Conservation (phyloP, 2,113 vertebrate species). For the Neotragus moschatus region DNA sequence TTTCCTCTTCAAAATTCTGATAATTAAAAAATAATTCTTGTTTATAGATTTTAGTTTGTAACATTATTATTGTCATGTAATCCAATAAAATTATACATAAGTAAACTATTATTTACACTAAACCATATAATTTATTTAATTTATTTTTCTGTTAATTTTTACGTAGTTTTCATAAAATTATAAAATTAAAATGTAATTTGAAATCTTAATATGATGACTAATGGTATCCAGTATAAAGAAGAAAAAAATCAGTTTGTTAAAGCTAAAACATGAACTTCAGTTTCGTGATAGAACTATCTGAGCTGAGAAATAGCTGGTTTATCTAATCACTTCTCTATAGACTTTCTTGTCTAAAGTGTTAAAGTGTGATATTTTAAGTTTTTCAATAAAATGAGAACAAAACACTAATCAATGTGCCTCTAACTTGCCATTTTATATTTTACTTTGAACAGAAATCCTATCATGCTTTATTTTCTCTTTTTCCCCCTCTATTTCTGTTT, state of each 20-base stretch:
- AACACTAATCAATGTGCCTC: background rate
- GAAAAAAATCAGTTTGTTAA: background rate
- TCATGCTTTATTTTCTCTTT: slow-evolving; percentile 1
- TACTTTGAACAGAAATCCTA: slow-evolving; percentile 25
- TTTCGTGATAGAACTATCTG: background rate
- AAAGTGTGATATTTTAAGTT: background rate
- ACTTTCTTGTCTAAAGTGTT: background rate
- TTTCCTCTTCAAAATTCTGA: background rate
- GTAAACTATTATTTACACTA: background rate
- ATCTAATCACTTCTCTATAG: background rate
- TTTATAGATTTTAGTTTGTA: background rate
- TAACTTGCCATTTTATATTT: slow-evolving; percentile 30
- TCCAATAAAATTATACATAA: background rate
- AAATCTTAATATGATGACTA: background rate
- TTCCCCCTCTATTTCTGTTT: slow-evolving; percentile 27
- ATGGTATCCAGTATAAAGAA: background rate
- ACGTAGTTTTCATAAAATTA: background rate
- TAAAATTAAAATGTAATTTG: background rate
- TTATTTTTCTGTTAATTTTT: background rate
- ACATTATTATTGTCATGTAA: background rate
- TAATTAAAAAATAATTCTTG: background rate
- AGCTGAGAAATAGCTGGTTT: background rate
- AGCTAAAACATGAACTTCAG: background rate
- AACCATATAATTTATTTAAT: background rate
- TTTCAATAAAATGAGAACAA: background rate